Evolutionary conservation across 2,888 invertebrate genomes (phyloP), one percentile per base, ranked within the genome.

Genomic region (Himalopsyche japonica): DNA sequence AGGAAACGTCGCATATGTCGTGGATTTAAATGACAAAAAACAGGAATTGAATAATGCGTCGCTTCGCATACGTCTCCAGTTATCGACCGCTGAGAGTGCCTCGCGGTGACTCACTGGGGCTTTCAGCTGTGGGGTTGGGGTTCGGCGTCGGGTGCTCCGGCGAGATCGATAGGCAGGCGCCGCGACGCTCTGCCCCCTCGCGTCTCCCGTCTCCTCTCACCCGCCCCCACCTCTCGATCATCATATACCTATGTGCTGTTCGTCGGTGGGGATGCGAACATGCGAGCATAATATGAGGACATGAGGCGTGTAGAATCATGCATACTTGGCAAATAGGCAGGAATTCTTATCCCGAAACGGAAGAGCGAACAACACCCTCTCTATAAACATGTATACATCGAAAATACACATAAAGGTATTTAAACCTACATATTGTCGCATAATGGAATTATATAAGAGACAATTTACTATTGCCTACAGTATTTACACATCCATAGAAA

Each of bases 101-200:
- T 70, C 12, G 70, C 70, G 70, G 70, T 70, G 70, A 70, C 27
- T 70, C 70, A 70, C 70, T 27, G 81, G 70, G 37, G 80, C 79
- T 32, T 47, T 76, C 57, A 32, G 47, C 49, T 24, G 27, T 20
- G 48, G 81, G 84, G 82, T 47, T 32, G 80, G 84, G 82, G 49
- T 43, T 34, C 80, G 64, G 49, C 48, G 79, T 43, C 27, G 79
- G 57, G 86, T 70, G 70, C 70, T 27, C 70, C 70, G 70, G 57
- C 85, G 84, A 80, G 81, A 82, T 82, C 85, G 85, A 87, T 86
- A 86, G 86, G 84, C 82, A 34, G 84, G 85, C 87, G 86, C 87
- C 86, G 83, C 81, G 84, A 81, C 86, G 85, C 84, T 43, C 79
- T 78, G 10, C 70, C 70, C 34, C 49, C 48, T 43, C 43, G 43